Percentiles rank a stretch among this genome's conserved stretches.
These are phyloP conservation scores for Oceanites oceanicus DNA, from an alignment of 2,113 vertebrate species.

Conservation along the genomic window DNA sequence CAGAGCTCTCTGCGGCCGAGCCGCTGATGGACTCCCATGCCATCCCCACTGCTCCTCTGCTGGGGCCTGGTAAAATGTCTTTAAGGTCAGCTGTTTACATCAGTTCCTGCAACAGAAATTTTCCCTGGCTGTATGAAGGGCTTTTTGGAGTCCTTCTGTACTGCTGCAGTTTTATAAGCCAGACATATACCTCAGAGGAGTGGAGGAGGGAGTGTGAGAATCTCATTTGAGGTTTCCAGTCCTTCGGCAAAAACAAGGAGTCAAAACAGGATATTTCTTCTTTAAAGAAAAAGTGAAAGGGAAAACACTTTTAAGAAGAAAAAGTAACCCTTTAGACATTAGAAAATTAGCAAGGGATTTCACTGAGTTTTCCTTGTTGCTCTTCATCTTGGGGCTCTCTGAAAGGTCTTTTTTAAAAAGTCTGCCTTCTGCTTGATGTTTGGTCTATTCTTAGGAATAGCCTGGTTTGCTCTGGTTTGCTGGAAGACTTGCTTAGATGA, in stretches of 20 bases:
- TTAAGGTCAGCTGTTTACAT: neutral
- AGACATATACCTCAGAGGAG: conserved; percentile 15
- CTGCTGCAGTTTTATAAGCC: neutral
- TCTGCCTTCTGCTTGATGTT: conserved; percentile 3
- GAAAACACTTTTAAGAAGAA: neutral
- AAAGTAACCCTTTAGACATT: neutral
- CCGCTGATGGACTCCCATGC: neutral
- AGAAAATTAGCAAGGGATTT: neutral
- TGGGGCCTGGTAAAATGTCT: neutral
- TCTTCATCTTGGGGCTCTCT: neutral
- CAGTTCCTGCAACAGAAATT: neutral
- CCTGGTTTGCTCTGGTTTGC: conserved; percentile 42
- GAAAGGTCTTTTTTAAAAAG: neutral
- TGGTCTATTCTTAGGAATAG: conserved; percentile 50
- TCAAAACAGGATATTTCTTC: conserved; percentile 17
- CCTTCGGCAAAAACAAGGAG: neutral
- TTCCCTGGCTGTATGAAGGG: neutral
- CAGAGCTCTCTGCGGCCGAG: neutral
- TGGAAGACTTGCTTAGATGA: conserved; percentile 53
- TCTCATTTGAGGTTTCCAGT: conserved; percentile 30
- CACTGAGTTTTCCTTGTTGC: neutral
- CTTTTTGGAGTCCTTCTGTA: conserved; percentile 2
- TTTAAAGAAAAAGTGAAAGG: neutral
- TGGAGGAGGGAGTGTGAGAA: conserved; percentile 36
- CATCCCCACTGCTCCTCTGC: neutral